Percentiles rank a stretch among this genome's conserved stretches.
These are phyloP conservation scores for Ips nitidus DNA, from an alignment of 1,140 invertebrate species.

Conservation along the genomic window DNA sequence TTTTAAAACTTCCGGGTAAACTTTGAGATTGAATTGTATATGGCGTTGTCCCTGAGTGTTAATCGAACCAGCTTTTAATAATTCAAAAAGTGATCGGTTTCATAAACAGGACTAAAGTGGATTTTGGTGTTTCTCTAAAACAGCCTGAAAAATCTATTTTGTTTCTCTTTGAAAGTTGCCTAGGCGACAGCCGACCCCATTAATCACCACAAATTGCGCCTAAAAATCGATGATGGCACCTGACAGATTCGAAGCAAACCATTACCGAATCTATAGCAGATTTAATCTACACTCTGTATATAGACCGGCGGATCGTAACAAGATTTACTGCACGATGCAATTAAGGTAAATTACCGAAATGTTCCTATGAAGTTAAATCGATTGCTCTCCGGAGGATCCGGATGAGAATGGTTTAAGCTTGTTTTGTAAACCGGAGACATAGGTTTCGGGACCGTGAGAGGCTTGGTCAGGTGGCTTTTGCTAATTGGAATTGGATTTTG, in stretches of 20 bases:
- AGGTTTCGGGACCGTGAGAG: neutral
- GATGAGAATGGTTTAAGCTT: constrained; percentile 9
- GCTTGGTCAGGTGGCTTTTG: neutral
- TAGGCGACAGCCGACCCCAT: constrained; percentile 26
- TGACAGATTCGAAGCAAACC: too few relatives aligned
- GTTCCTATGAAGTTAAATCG: constrained; percentile 10
- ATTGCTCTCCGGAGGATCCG: constrained; percentile 4
- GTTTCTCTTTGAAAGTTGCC: too few relatives aligned
- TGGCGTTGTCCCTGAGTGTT: too few relatives aligned
- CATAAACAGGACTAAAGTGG: too few relatives aligned
- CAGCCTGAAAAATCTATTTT: too few relatives aligned
- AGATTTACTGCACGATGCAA: constrained; percentile 17
- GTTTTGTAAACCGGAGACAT: constrained; percentile 13
- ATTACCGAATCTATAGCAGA: too few relatives aligned
- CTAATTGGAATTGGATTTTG: neutral
- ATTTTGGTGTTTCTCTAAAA: too few relatives aligned
- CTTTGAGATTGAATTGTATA: too few relatives aligned
- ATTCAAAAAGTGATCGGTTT: too few relatives aligned
- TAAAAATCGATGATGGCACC: constrained; percentile 32
- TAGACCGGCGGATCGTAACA: neutral
- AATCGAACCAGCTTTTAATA: too few relatives aligned
- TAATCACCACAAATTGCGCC: constrained; percentile 38
- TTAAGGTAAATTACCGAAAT: constrained; percentile 17
- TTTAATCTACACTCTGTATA: too few relatives aligned
- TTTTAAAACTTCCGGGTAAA: too few relatives aligned